A percentile compares a stretch with the other conserved stretches of the same genome.
These are phyloP conservation scores for Erpornis zantholeuca DNA, from an alignment of 2,113 vertebrate genomes.

Conservation along the genomic window DNA sequence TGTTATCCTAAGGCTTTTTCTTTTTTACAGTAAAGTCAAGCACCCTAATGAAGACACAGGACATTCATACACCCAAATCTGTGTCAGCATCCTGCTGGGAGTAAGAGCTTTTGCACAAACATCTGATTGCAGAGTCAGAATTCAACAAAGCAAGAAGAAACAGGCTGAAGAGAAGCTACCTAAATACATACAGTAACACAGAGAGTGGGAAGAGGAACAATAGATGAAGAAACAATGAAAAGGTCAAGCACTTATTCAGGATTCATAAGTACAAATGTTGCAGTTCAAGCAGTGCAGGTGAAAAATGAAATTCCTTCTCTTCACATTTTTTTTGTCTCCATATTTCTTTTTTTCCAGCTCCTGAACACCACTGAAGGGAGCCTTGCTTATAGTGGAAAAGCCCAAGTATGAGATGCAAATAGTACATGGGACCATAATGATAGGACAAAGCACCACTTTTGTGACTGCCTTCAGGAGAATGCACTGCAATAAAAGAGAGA, in stretches of 20 bases:
- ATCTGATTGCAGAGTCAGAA: neutral
- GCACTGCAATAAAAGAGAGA: neutral
- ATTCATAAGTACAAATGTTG: neutral
- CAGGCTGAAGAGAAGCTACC: neutral
- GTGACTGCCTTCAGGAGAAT: neutral
- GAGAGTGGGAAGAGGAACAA: neutral
- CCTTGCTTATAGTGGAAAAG: neutral
- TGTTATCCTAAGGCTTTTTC: neutral
- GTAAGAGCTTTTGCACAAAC: neutral
- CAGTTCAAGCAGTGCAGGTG: neutral
- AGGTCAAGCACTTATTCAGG: neutral
- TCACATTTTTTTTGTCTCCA: neutral
- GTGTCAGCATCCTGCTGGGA: neutral
- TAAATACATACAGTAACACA: neutral
- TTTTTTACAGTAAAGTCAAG: neutral
- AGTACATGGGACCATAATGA: neutral
- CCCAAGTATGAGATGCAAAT: neutral
- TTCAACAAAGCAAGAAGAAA: slow-evolving; percentile 3
- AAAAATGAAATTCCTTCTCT: neutral
- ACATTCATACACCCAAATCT: neutral
- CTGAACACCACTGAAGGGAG: neutral
- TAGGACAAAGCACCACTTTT: neutral
- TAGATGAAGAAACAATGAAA: slow-evolving; percentile 28
- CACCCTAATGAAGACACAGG: neutral
- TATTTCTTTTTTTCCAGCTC: neutral